Base-by-base conservation (phyloP, 1,140 invertebrate species). In the Drosophila takahashii region DNA sequence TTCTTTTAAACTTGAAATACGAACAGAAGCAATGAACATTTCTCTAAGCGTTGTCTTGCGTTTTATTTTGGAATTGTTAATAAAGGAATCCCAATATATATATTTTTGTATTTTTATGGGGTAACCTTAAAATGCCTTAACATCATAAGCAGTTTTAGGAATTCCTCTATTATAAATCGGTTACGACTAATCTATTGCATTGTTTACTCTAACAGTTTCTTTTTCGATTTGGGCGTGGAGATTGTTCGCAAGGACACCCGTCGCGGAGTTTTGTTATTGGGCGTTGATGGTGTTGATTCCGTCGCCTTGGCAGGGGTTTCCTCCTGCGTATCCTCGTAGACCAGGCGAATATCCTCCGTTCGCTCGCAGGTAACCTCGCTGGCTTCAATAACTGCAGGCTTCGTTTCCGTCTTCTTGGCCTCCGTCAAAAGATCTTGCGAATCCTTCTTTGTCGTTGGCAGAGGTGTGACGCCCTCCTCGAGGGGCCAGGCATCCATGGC, bases 201-300 rank as follows among this genome's bases (percentile, higher is more conserved):
- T 34, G 13, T 29, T 56, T 86, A 90, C 10, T 91, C 79, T 59
- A 91, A 74, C 15, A 91, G 65, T 81, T 95, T 95, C 90, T 95
- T 95, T 73, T 93, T 92, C 64, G 93, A 94, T 87, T 95, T 96
- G 36, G 96, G 95, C 85, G 95, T 96, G 2, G 95, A 96, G 34
- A 96, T 91, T 27, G 95, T 96, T 34, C 96, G 95, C 66, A 96
- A 94, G 60, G 94, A 93, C 2, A 96, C 95, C 74, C 96, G 92
- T 34, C 95, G 90, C 0, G 95, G 95, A 0, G 94, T 94, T 92
- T 94, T 95, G 4, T 83, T 73, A 1, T 74, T 87, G 8, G 81
- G 77, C 22, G 89, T 77, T 2, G 81, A 22, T 78, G 61, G 51
- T 62, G 92, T 56, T 79, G 81, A 27, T 8, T 34, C 50, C 1